Evolutionary conservation across 2,797 vertebrate genomes (phyloP), one percentile per base, ranked within the genome.

Genomic region (Sebastes aleutianus): DNA sequence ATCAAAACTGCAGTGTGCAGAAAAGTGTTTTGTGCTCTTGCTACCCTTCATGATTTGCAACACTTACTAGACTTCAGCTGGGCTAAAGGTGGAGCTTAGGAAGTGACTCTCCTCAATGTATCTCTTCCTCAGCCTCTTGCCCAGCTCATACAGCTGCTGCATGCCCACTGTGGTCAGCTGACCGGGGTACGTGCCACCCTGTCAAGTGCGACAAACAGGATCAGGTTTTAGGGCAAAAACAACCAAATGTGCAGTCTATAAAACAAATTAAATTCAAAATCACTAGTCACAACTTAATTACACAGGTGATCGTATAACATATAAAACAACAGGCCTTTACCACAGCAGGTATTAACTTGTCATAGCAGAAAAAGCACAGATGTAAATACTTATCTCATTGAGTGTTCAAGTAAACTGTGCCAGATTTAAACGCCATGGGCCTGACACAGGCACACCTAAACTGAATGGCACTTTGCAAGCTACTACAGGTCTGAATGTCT

Each of bases 121-220:
- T 71, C 26, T 94, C 89, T 76, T 96, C 89, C 97, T 96, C 76
- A 99, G 93, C 83, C 93, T 95, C 87, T 95, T 81, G n/a, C 98
- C 98, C 76, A 99, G 91, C 74, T 97, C 94, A 43, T 97, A 99
- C 81, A 97, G 95, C 94, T 99, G 98, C 91, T 96, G 94, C 98
- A 99, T 99, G 81, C 98, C 98, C 68, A 99, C 18, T 0, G 93
- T 93, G 74, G 98, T 99, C 91, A 99, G 96, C 95, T 99, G 98
- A 83, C 98, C 98, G 0, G 97, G 95, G 78, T 91, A 87, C 4
- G 92, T 92, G 69, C 98, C 98, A 6, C 98, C 98, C 98, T 99
- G 86, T n/a, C 58, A 75, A 77, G 31, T 50, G 22, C 1, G 27
- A 7, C 39, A 86, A 88, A 89, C 26, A 50, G 56, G 70, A 47